These are phyloP conservation scores for Pachymerium ferrugineum DNA, from an alignment of 2,888 invertebrate genomes.

Conservation along the genomic window DNA sequence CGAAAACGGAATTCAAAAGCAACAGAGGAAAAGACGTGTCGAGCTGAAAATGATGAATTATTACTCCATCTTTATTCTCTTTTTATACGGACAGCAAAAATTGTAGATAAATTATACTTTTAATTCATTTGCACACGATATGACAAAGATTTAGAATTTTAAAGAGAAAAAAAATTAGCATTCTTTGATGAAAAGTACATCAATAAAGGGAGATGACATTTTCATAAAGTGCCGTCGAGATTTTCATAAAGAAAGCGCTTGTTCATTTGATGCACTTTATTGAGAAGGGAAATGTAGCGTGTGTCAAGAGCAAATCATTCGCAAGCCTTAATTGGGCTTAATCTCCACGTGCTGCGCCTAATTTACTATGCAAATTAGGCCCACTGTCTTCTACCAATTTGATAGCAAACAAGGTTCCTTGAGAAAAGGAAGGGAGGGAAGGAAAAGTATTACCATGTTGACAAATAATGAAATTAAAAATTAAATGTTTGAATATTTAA, in stretches of 20 bases:
- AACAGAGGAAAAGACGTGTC: too few relatives aligned
- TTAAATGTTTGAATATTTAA: too few relatives aligned
- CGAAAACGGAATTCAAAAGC: too few relatives aligned
- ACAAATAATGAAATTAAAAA: too few relatives aligned
- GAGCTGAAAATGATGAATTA: too few relatives aligned
- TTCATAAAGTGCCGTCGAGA: slow-evolving; percentile 4
- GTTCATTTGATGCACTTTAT: slow-evolving; percentile 13
- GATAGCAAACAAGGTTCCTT: neutral
- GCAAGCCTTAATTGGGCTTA: slow-evolving; percentile 7
- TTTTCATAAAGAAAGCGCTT: slow-evolving; percentile 8
- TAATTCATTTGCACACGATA: too few relatives aligned
- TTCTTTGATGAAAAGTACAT: neutral
- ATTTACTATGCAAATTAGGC: slow-evolving; percentile 3
- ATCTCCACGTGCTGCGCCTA: neutral
- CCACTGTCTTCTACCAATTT: neutral
- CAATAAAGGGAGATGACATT: neutral
- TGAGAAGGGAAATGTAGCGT: neutral
- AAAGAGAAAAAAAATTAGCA: too few relatives aligned
- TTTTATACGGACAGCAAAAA: too few relatives aligned
- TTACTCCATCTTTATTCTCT: too few relatives aligned
- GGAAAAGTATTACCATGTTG: too few relatives aligned
- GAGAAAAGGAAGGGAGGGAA: neutral
- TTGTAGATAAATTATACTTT: too few relatives aligned
- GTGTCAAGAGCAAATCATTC: slow-evolving; percentile 9
- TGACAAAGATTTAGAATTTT: too few relatives aligned